phyloP scores from a whole-genome alignment of 2,797 vertebrate genomes.

The Mormyrus proboscirostris region DNA sequence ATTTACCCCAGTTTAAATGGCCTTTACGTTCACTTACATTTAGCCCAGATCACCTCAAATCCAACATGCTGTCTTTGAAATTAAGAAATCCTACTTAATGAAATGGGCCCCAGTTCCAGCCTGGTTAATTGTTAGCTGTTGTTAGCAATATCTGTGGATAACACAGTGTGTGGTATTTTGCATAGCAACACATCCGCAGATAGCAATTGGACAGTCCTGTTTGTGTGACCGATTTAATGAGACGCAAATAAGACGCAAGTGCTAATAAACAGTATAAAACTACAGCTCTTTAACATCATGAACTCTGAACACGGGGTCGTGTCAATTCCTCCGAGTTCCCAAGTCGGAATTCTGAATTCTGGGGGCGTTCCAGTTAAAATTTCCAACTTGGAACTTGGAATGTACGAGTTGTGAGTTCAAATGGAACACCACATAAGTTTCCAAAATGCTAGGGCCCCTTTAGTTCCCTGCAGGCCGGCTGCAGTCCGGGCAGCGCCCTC shows the following conservation, averaged over 20 bases:
- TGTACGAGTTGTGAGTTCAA: not conserved
- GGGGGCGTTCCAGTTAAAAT: not conserved
- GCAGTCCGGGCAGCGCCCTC: not conserved
- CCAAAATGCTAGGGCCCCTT: not conserved
- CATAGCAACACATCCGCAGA: not conserved
- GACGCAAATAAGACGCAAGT: no score
- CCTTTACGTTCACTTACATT: not conserved
- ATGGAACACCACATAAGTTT: not conserved
- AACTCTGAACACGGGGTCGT: not conserved
- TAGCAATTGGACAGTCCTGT: not conserved
- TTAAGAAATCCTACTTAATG: not conserved
- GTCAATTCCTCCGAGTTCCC: not conserved
- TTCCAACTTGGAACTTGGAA: not conserved
- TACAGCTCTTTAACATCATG: not conserved
- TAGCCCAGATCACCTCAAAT: not conserved
- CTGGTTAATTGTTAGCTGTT: not conserved
- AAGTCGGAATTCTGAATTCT: not conserved
- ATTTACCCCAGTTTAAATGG: not conserved
- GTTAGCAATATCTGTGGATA: not conserved
- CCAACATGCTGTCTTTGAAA: not conserved
- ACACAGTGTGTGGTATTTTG: not conserved
- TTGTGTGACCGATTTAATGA: not conserved
- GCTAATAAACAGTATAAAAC: not conserved
- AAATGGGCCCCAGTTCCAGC: not conserved
- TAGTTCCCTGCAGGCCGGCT: not conserved